These are phyloP conservation scores for Melanostoma scalare DNA, from an alignment of 2,888 invertebrate species.

Conservation along the genomic window DNA sequence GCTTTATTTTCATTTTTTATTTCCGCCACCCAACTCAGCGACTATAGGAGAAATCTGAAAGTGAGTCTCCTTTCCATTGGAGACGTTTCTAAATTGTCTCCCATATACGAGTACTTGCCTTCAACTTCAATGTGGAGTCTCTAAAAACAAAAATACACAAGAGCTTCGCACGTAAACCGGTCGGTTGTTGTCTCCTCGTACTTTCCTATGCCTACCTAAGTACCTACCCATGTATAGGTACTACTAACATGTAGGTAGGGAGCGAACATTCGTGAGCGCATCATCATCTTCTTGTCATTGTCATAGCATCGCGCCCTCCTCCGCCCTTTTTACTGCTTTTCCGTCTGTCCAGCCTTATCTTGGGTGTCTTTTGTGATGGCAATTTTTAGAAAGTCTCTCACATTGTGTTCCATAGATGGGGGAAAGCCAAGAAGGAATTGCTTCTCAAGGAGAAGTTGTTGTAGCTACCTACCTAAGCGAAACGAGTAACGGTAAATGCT, in stretches of 20 bases:
- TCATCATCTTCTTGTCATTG: conserved; percentile 53
- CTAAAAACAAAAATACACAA: conserved; percentile 8
- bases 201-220: too few species aligned
- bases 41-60: conserved; percentile 59
- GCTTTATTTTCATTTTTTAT: background rate
- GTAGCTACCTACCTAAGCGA: conserved; percentile 21
- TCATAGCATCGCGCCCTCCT: conserved; percentile 28
- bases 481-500: conserved; percentile 64
- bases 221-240: too few species aligned
- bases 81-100: conserved; percentile 45
- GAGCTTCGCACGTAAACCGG: conserved; percentile 33
- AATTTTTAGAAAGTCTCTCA: conserved; percentile 68
- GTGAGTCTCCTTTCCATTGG: conserved; percentile 58
- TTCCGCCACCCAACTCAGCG: conserved; percentile 21
- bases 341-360: conserved; percentile 20
- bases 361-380: conserved; percentile 41
- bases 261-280: conserved; percentile 49
- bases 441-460: conserved; percentile 14
- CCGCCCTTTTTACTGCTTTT: background rate
- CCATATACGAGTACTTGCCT: background rate
- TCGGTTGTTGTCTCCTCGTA: background rate
- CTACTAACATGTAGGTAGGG: background rate
- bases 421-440: background rate
- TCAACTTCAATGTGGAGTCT: background rate
- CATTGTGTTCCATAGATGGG: conserved; percentile 31